Evolutionary conservation across 2,113 vertebrate species (phyloP), one percentile per base, ranked within the genome.

Genomic region (Antechinus stuartii): DNA sequence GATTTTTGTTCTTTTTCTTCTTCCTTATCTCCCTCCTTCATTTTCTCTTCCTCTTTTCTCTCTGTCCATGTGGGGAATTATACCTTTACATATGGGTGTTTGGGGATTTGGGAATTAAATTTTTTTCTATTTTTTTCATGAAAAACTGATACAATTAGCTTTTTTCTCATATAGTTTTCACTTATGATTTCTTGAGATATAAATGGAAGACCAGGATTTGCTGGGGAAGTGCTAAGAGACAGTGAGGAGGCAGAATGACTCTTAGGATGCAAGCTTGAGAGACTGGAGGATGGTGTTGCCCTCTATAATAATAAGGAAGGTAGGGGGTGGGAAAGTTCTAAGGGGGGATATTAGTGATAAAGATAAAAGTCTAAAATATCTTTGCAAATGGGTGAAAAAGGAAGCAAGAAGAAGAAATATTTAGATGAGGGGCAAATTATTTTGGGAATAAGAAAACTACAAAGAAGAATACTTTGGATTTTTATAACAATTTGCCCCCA

Each of bases 371-470:
- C 22, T 42, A 42, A n/a, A 84, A 84, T 84, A 42, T n/a, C 23
- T 42, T 42, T 84, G 68, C n/a, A 84, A 42, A 23, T n/a, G 11
- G n/a, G 90, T 35, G 11, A 91, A n/a, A n/a, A n/a, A 91, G 2
- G 52, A 42, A 24, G 16, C 24, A 26, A 46, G 24, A 55, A 30
- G 90, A 35, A n/a, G 42, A 50, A 55, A 84, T 24, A 91, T 53
- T 24, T 84, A 42, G 53, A 49, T 76, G 55, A 27, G 93, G 52
- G 94, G 42, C 7, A 30, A 35, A 47, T 50, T 94, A 94, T 91
- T 95, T 47, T 95, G 54, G 56, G 92, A 95, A 68, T 0, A 95
- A 56, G 92, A 49, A 96, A 97, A 55, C 6, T 49, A 93, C 92
- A 93, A 23, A 92, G 23, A 42, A 84, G 42, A 84, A 84, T 84